Evolutionary conservation across 1,140 invertebrate genomes (phyloP).

Genomic region (Calephelis virginiensis): DNA sequence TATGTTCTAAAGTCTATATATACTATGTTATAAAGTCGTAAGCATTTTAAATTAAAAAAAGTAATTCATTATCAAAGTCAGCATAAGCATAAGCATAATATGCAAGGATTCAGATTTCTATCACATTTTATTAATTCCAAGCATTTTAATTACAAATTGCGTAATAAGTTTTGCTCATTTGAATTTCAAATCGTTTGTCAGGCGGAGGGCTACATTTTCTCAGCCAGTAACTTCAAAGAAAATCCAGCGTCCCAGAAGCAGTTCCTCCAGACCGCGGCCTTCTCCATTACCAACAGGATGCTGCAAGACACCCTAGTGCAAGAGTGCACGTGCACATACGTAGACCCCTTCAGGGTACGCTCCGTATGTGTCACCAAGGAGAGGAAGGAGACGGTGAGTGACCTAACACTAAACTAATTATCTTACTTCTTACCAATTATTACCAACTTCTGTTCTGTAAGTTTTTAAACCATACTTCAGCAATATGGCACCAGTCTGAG

Average conservation of each 20-base stretch:
- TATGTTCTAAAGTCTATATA: too few species aligned
- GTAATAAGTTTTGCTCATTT: not conserved
- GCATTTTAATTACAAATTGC: not conserved
- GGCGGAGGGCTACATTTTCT: constrained; percentile 80
- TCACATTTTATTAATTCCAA: not conserved
- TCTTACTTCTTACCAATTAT: too few species aligned
- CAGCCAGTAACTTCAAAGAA: constrained; percentile 75
- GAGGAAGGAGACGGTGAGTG: constrained; percentile 50
- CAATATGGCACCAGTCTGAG: too few species aligned
- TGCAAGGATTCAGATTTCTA: not conserved
- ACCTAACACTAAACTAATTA: not conserved
- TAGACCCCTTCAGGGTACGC: constrained; percentile 51
- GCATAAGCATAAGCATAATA: too few species aligned
- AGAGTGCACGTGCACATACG: constrained; percentile 77
- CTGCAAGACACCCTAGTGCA: constrained; percentile 62
- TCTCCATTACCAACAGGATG: constrained; percentile 72
- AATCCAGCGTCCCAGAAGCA: constrained; percentile 79
- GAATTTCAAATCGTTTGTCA: constrained; percentile 40
- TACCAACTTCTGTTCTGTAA: too few species aligned
- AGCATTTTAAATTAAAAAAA: too few species aligned
- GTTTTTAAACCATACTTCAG: too few species aligned
- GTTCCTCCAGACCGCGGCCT: constrained; percentile 76
- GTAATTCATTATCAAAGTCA: too few species aligned
- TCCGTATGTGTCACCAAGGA: constrained; percentile 54
- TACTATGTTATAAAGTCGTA: too few species aligned